These are phyloP conservation scores for Drosophila yooni DNA, from an alignment of 2,888 invertebrate genomes.

Conservation along the genomic window DNA sequence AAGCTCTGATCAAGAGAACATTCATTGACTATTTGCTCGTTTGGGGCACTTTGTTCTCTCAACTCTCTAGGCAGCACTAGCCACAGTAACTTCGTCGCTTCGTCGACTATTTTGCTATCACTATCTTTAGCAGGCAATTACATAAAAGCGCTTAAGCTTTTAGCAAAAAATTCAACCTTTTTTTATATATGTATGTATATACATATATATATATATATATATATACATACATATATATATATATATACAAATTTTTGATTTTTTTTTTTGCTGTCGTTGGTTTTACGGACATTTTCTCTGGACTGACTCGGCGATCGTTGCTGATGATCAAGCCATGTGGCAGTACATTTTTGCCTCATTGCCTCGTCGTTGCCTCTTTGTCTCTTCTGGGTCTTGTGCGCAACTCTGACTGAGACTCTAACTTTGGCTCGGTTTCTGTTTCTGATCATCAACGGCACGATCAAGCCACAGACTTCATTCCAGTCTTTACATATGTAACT, in stretches of 20 bases:
- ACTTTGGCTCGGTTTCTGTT: conserved; percentile 7
- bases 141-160: conserved; percentile 73
- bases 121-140: conserved; percentile 72
- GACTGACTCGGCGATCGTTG: conserved; percentile 42
- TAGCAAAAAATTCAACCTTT: conserved; percentile 60
- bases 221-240: neutral
- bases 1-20: neutral
- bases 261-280: conserved; percentile 31
- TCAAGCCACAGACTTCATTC: conserved; percentile 49
- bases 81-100: conserved; percentile 1
- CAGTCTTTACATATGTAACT: conserved; percentile 59
- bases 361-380: conserved; percentile 11
- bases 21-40: conserved; percentile 15
- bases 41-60: neutral
- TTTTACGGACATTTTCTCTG: conserved; percentile 63
- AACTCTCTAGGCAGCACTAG: conserved; percentile 18
- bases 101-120: conserved; percentile 36
- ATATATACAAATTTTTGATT: neutral
- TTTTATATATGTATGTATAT: conserved; percentile 7
- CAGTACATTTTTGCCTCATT: conserved; percentile 28
- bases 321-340: conserved; percentile 59
- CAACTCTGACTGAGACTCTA: neutral
- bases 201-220: no score
- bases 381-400: neutral
- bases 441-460: conserved; percentile 72